A percentile compares a stretch with the other conserved stretches of the same genome.
Evolutionary conservation across 2,113 vertebrate species (phyloP).

Genomic region (Lagopus leucura): DNA sequence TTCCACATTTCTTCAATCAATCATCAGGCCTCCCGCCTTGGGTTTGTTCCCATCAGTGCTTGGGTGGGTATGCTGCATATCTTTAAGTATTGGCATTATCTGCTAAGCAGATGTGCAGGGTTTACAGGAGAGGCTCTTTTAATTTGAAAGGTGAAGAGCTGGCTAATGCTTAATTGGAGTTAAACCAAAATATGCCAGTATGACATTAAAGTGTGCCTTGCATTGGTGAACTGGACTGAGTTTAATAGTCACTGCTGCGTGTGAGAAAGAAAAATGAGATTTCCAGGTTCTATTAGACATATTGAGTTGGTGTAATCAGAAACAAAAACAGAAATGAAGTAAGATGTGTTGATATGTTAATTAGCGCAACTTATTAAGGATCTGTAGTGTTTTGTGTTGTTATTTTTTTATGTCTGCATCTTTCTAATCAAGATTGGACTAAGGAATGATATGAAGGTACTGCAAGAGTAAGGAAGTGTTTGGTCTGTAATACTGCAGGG

Average conservation of each 20-base stretch:
- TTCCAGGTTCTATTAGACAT: background rate
- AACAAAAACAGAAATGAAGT: background rate
- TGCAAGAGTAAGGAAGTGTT: background rate
- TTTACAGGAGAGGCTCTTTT: background rate
- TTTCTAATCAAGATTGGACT: background rate
- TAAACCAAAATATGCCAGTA: background rate
- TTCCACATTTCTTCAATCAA: background rate
- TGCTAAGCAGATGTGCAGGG: background rate
- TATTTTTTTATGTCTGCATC: background rate
- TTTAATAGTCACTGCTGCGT: rapidly evolving
- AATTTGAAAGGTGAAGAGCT: background rate
- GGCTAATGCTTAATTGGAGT: background rate
- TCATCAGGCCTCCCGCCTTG: rapidly evolving
- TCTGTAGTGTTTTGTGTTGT: background rate
- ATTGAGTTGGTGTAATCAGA: background rate
- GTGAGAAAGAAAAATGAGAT: background rate
- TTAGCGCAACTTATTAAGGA: background rate
- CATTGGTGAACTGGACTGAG: background rate
- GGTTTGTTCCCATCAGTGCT: background rate
- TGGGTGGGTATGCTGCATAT: background rate
- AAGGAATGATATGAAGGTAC: background rate
- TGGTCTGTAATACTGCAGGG: background rate
- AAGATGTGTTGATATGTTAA: background rate
- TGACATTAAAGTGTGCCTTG: background rate
- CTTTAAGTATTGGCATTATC: background rate